Evolutionary conservation across 2,113 vertebrate genomes (phyloP).

Genomic region (Scomber japonicus): DNA sequence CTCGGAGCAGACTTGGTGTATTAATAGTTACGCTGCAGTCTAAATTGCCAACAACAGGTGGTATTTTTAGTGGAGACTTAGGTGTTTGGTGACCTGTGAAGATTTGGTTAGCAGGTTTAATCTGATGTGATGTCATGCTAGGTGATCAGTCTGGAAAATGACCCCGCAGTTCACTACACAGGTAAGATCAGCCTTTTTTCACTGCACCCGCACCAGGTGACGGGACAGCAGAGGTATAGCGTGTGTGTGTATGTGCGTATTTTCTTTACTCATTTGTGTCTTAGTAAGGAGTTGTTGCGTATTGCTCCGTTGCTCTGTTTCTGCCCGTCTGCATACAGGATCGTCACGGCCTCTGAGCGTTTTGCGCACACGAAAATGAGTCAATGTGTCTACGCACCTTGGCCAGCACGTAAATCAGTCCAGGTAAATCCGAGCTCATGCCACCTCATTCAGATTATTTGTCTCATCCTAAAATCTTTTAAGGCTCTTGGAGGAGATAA

Average conservation of each 20-base stretch:
- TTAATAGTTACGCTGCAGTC: conserved; percentile 51
- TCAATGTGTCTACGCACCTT: background rate
- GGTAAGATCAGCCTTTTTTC: conserved; percentile 66
- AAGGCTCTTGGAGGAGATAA: conserved; percentile 38
- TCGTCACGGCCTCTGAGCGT: background rate
- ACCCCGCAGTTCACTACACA: conserved; percentile 49
- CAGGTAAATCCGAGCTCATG: conserved; percentile 49
- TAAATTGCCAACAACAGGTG: conserved; percentile 37
- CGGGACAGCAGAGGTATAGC: background rate
- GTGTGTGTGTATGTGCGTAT: background rate
- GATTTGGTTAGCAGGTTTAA: conserved; percentile 71
- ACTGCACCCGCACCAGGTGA: conserved; percentile 10
- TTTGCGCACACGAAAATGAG: conserved; percentile 3
- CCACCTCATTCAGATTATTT: conserved; percentile 59
- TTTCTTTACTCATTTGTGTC: background rate
- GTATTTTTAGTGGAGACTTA: conserved; percentile 72
- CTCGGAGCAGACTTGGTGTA: conserved; percentile 41
- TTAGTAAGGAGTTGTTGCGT: background rate
- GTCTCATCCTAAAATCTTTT: conserved; percentile 61
- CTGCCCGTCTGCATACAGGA: background rate
- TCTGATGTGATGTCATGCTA: conserved; percentile 54
- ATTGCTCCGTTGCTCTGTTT: background rate
- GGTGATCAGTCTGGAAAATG: conserved; percentile 67
- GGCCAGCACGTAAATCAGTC: conserved; percentile 8
- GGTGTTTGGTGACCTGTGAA: conserved; percentile 66